Conservation (phyloP, 2,888 invertebrate species). For the Tortrix viridana region DNA sequence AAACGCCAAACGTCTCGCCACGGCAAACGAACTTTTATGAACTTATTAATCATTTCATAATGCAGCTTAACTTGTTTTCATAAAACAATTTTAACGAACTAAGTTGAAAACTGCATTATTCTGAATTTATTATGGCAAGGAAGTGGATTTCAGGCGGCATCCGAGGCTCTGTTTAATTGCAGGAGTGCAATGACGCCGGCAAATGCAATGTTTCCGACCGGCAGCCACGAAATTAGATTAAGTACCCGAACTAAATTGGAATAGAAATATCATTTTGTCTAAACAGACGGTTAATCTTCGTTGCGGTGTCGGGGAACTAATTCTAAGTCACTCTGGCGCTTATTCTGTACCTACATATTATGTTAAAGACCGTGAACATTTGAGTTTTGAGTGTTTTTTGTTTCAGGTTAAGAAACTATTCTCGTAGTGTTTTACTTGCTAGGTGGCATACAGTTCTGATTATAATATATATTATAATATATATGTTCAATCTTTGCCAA, state of each 20-base stretch:
- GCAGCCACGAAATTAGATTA: conserved; percentile 49
- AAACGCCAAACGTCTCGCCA: conserved; percentile 5
- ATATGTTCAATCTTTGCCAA: too few relatives aligned
- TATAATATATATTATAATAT: too few relatives aligned
- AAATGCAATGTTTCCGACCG: conserved; percentile 46
- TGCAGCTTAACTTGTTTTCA: conserved; percentile 27
- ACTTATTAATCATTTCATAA: conserved; percentile 26
- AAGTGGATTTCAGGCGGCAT: conserved; percentile 33
- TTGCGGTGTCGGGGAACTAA: neutral
- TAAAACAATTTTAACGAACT: conserved; percentile 35
- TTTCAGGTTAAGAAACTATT: too few relatives aligned
- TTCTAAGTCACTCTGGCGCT: neutral
- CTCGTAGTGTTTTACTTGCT: too few relatives aligned
- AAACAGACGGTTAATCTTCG: conserved; percentile 26
- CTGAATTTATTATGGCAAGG: conserved; percentile 31
- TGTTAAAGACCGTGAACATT: too few relatives aligned
- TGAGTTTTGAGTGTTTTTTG: too few relatives aligned
- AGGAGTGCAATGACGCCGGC: conserved; percentile 43
- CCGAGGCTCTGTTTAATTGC: conserved; percentile 47
- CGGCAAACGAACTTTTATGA: neutral
- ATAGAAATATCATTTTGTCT: conserved; percentile 44
- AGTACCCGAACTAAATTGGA: conserved; percentile 48
- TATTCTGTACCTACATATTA: too few relatives aligned
- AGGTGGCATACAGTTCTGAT: too few relatives aligned
- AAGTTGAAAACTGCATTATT: conserved; percentile 36